Base-by-base conservation (phyloP, 2,888 invertebrate species). In the Branchellion lobata region DNA sequence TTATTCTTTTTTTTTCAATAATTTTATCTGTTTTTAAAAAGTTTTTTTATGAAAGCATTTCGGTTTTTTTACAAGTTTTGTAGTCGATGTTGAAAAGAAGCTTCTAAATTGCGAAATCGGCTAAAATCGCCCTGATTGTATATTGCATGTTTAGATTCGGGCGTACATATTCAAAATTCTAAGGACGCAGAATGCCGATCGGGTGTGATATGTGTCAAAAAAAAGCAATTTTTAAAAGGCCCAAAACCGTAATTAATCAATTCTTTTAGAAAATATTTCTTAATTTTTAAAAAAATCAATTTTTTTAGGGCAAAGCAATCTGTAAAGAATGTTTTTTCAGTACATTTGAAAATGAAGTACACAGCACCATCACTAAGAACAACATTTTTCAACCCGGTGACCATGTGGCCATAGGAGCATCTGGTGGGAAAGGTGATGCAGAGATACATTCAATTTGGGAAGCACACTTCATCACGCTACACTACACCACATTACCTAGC, bases 261-360 rank as follows among this genome's bases (percentile, higher is more conserved):
- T n/a, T 71, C 31, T 21, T 5, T 73, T n/a, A n/a, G 47, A 51
- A n/a, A 5, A 53, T 29, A 3, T 73, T 72, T n/a, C 57, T 79
- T 1, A 27, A 53, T 40, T 8, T 1, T 11, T 18, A 51, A 40
- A 73, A 51, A 18, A 29, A 0, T 21, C 5, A 51, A 51, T 5
- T 24, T 73, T 29, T n/a, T 14, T 34, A 88, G 88, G 93, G 94
- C 0, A 93, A 95, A 89, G 92, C 93, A 0, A 88, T 97, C 31
- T 98, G 98, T 86, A 96, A 94, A 87, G 92, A 94, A 84, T 98
- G 97, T 87, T 98, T 98, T 86, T 96, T 92, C 86, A 91, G 90
- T 86, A 94, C 94, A 0, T 97, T 98, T 87, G 98, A 98, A 89
- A 92, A 92, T 78, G 98, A 98, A 90, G 92, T 97, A 82, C 96